Conservation (phyloP, 2,797 vertebrate species). For the Pogonophryne albipinna region DNA sequence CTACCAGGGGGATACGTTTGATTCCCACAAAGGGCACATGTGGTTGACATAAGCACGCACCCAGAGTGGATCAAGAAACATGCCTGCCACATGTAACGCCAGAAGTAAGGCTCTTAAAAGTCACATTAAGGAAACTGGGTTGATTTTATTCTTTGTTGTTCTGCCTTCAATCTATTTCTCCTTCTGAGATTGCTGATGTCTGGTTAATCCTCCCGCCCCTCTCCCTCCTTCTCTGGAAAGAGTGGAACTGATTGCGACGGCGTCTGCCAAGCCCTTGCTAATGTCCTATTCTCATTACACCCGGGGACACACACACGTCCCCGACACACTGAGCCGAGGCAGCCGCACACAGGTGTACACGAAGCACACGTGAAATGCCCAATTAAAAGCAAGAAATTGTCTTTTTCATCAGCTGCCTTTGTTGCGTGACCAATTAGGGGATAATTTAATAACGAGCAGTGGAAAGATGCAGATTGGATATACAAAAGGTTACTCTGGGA, state of each 20-base stretch:
- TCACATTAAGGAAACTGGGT: constrained; percentile 27
- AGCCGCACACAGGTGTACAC: constrained; percentile 92
- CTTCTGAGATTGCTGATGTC: constrained; percentile 62
- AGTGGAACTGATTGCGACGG: constrained; percentile 88
- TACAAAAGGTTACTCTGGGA: constrained; percentile 91
- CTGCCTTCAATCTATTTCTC: constrained; percentile 51
- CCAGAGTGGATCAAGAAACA: constrained; percentile 41
- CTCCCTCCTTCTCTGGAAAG: constrained; percentile 70
- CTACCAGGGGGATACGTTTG: constrained; percentile 2
- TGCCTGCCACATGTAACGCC: constrained; percentile 43
- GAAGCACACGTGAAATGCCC: constrained; percentile 92
- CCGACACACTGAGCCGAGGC: constrained; percentile 64
- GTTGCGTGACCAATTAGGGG: constrained; percentile 94
- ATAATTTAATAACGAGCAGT: constrained; percentile 94
- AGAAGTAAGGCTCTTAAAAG: constrained; percentile 34
- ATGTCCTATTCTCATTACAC: constrained; percentile 93
- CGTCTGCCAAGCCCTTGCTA: constrained; percentile 91
- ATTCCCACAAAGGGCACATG: constrained; percentile 38
- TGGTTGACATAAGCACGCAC: constrained; percentile 42
- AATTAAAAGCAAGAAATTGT: constrained; percentile 94
- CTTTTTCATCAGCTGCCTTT: constrained; percentile 94
- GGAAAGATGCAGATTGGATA: constrained; percentile 90
- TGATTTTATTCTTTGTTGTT: constrained; percentile 48
- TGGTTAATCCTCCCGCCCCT: constrained; percentile 61
- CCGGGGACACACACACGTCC: constrained; percentile 51